Conservation (phyloP, 2,113 vertebrate genomes). For the Puntigrus tetrazona region DNA sequence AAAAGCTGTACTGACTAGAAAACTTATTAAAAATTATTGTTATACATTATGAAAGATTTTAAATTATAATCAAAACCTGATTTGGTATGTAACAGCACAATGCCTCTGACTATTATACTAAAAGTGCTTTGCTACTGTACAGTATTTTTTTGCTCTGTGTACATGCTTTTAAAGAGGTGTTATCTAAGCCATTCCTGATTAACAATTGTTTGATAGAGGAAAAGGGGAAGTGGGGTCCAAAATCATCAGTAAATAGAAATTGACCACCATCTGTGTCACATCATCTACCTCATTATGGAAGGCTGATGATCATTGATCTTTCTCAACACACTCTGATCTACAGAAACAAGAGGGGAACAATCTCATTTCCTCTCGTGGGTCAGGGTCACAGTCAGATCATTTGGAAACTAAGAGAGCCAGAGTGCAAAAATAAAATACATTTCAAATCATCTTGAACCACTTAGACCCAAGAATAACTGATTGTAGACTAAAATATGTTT, state of each 20-base stretch:
- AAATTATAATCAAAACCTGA: background rate
- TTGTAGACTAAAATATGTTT: background rate
- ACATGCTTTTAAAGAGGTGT: background rate
- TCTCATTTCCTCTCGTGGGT: constrained; percentile 15
- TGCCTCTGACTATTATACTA: background rate
- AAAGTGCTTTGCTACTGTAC: background rate
- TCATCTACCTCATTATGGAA: constrained; percentile 44
- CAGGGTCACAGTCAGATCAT: constrained; percentile 25
- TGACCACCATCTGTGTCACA: constrained; percentile 44
- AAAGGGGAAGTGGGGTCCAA: background rate
- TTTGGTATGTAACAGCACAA: background rate
- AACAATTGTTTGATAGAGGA: constrained; percentile 1
- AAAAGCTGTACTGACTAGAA: too few relatives aligned
- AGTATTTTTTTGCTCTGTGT: background rate
- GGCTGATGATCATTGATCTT: constrained; percentile 49
- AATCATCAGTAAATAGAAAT: constrained; percentile 42
- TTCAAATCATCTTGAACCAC: background rate
- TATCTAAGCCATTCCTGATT: constrained; percentile 5
- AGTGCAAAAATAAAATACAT: background rate
- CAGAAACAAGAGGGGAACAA: constrained; percentile 37
- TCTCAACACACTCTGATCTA: constrained; percentile 40
- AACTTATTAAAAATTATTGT: too few relatives aligned
- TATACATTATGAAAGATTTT: too few relatives aligned
- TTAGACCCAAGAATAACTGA: background rate
- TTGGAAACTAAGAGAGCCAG: constrained; percentile 1